phyloP scores from a whole-genome alignment of 2,888 invertebrate genomes.

The Heliconius ethilla region DNA sequence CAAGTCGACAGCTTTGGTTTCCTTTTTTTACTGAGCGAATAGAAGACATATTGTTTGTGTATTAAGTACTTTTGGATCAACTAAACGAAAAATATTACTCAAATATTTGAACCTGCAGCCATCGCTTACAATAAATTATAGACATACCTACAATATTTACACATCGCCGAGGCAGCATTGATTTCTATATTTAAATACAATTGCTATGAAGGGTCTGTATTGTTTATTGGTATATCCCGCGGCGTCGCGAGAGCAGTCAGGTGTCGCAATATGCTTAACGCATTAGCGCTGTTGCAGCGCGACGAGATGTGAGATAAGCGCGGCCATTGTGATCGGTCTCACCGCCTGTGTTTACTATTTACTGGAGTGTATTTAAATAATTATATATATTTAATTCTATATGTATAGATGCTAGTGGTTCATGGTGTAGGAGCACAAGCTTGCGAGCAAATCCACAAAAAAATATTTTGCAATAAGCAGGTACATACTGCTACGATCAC shows the following conservation, averaged over 20 bases:
- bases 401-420: not conserved
- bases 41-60: too few species aligned
- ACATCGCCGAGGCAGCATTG: not conserved
- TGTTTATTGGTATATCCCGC: not conserved
- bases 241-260: conserved; percentile 22
- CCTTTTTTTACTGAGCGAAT: too few species aligned
- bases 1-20: too few species aligned
- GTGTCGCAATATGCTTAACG: conserved; percentile 27
- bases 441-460: too few species aligned
- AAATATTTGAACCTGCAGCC: too few species aligned
- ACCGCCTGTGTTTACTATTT: not conserved
- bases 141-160: too few species aligned
- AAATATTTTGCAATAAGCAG: too few species aligned
- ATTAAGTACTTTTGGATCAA: too few species aligned
- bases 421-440: too few species aligned
- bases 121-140: too few species aligned
- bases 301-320: conserved; percentile 2
- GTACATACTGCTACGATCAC: too few species aligned
- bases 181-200: not conserved
- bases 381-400: not conserved
- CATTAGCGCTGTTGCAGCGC: conserved; percentile 20
- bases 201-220: not conserved
- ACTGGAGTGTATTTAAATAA: not conserved
- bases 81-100: too few species aligned
- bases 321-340: not conserved